A percentile compares a stretch with the other conserved stretches of the same genome.
phyloP scores from a whole-genome alignment of 2,113 vertebrate genomes.

The Argyrosomus japonicus region DNA sequence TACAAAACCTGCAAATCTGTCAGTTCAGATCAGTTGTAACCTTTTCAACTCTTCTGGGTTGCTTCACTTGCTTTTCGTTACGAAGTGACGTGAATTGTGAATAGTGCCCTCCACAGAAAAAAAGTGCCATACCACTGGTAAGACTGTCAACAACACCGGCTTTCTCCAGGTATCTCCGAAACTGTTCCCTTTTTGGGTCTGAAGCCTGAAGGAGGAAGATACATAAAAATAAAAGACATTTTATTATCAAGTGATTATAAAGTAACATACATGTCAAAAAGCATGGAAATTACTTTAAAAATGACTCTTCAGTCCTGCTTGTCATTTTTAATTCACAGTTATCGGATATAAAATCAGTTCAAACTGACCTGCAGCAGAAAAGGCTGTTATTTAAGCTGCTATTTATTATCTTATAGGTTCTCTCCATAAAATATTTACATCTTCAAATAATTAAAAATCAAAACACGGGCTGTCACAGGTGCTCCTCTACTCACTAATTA shows the following conservation, averaged over 20 bases:
- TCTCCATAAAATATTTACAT: neutral
- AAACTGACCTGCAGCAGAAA: too few relatives aligned
- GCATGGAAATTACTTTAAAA: neutral
- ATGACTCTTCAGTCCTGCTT: neutral
- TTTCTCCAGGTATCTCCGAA: conserved; percentile 96
- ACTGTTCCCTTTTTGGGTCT: conserved; percentile 94
- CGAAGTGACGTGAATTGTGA: neutral
- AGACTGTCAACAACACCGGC: conserved; percentile 93
- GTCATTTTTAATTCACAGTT: too few relatives aligned
- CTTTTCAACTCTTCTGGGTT: neutral
- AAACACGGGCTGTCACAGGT: conserved; percentile 12
- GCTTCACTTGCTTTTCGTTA: neutral
- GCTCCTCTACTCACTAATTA: neutral
- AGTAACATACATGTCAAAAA: neutral
- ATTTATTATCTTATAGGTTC: neutral
- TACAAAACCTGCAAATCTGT: too few relatives aligned
- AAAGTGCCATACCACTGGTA: conserved; percentile 87
- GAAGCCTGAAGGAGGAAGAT: conserved; percentile 80
- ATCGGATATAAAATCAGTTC: too few relatives aligned
- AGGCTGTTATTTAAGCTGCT: too few relatives aligned
- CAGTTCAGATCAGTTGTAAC: neutral
- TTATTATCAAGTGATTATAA: neutral
- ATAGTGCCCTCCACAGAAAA: neutral
- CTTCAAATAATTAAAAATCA: neutral
- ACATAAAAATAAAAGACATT: neutral